These are phyloP conservation scores for Berghia stephanieae DNA, from an alignment of 1,140 invertebrate genomes.

Conservation along the genomic window DNA sequence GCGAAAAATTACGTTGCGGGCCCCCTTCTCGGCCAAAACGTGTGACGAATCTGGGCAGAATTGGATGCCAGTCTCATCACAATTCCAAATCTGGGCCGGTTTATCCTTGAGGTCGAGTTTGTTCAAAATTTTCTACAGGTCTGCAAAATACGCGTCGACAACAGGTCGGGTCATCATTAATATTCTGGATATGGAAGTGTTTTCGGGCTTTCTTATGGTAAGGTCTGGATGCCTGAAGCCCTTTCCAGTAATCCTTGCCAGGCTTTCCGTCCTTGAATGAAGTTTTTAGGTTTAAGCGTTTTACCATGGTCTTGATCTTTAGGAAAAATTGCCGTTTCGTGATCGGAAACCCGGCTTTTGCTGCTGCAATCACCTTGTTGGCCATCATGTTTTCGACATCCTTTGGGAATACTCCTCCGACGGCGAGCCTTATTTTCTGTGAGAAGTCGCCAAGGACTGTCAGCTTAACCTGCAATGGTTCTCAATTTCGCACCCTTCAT, in stretches of 20 bases:
- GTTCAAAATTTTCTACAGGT: not conserved
- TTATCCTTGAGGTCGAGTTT: not conserved
- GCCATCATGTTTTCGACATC: no score
- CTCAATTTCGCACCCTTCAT: no score
- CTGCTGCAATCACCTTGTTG: not conserved
- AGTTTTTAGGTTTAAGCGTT: not conserved
- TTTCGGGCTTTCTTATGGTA: not conserved
- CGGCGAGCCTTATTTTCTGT: no score
- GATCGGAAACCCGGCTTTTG: conserved; percentile 3
- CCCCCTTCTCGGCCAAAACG: not conserved
- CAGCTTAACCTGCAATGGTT: no score
- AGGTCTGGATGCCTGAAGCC: not conserved
- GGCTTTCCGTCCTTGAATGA: conserved; percentile 20
- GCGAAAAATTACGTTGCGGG: not conserved
- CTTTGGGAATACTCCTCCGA: no score
- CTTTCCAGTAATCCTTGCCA: conserved; percentile 2
- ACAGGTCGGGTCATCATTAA: not conserved
- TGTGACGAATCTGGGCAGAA: not conserved
- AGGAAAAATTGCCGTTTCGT: conserved; percentile 19
- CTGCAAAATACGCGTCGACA: not conserved
- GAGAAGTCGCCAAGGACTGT: no score
- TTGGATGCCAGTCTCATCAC: not conserved
- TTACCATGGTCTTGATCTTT: not conserved
- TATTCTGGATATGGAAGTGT: not conserved
- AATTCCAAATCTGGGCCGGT: not conserved